Percentiles rank a stretch among this genome's conserved stretches.
phyloP scores from a whole-genome alignment of 2,888 invertebrate genomes.

The Diachrysia chrysitis region DNA sequence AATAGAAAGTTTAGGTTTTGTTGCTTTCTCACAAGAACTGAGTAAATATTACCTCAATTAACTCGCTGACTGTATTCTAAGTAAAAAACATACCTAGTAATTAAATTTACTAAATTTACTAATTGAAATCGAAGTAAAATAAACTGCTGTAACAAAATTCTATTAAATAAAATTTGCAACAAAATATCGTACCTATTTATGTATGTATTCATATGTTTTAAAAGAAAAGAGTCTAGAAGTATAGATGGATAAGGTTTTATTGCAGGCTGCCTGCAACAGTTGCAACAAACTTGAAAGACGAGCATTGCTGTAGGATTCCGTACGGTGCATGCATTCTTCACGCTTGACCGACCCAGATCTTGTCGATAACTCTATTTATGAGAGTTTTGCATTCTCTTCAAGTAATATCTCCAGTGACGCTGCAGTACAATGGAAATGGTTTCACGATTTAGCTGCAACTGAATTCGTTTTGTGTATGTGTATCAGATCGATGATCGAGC shows the following conservation, averaged over 20 bases:
- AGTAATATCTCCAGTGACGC: slow-evolving; percentile 30
- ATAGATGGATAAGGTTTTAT: slow-evolving; percentile 71
- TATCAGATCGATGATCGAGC: slow-evolving; percentile 2
- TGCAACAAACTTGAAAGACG: slow-evolving; percentile 60
- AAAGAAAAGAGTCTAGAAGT: slow-evolving; percentile 63
- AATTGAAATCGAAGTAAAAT: too few relatives aligned
- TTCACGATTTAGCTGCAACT: slow-evolving; percentile 5
- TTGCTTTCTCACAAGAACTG: too few relatives aligned
- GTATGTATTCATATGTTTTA: slow-evolving; percentile 74
- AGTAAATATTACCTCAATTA: too few relatives aligned
- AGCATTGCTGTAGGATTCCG: slow-evolving; percentile 69
- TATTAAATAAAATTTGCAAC: slow-evolving; percentile 59
- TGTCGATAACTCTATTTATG: slow-evolving; percentile 50
- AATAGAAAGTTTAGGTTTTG: too few relatives aligned
- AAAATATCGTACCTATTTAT: slow-evolving; percentile 69
- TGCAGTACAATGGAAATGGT: slow-evolving; percentile 27
- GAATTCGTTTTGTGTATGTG: slow-evolving; percentile 5
- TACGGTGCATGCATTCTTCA: slow-evolving; percentile 72
- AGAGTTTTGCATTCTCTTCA: slow-evolving; percentile 35
- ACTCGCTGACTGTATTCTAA: too few relatives aligned
- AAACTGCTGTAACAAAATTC: slow-evolving; percentile 11
- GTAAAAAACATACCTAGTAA: too few relatives aligned
- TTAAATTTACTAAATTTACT: too few relatives aligned
- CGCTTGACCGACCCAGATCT: slow-evolving; percentile 65
- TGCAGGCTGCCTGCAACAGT: slow-evolving; percentile 63